Conservation (phyloP, 2,888 invertebrate species). For the Tyria jacobaeae region DNA sequence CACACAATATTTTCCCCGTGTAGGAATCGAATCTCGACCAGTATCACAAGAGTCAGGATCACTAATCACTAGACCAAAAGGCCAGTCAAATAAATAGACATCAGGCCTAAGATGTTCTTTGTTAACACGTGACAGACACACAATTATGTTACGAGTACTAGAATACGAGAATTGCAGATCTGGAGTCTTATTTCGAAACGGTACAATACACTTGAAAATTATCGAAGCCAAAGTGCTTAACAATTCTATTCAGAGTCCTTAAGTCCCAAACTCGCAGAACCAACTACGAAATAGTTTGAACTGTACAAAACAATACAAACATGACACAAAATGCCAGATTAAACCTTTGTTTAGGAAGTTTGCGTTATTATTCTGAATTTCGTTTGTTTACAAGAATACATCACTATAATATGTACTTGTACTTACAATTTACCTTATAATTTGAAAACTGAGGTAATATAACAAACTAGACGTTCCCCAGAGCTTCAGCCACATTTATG, state of each 20-base stretch:
- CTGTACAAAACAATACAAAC: not conserved
- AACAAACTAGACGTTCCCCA: too few species aligned
- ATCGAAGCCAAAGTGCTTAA: not conserved
- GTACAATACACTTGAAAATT: not conserved
- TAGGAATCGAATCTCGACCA: too few species aligned
- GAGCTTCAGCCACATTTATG: too few species aligned
- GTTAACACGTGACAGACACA: too few species aligned
- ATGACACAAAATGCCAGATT: not conserved
- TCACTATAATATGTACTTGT: not conserved
- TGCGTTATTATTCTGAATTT: not conserved
- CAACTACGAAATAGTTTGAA: not conserved
- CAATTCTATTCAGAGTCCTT: not conserved
- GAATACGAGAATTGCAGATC: not conserved
- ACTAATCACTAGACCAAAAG: too few species aligned
- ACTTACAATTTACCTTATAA: too few species aligned
- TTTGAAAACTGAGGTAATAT: too few species aligned
- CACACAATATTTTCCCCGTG: too few species aligned
- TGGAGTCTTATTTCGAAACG: not conserved
- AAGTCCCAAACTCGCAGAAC: not conserved
- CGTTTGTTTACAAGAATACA: not conserved
- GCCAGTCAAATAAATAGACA: too few species aligned
- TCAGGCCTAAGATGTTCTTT: too few species aligned
- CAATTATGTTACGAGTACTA: too few species aligned
- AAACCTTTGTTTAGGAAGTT: not conserved
- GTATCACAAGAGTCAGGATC: too few species aligned